Base-by-base conservation (phyloP, 2,888 invertebrate species). In the Dilophus febrilis region DNA sequence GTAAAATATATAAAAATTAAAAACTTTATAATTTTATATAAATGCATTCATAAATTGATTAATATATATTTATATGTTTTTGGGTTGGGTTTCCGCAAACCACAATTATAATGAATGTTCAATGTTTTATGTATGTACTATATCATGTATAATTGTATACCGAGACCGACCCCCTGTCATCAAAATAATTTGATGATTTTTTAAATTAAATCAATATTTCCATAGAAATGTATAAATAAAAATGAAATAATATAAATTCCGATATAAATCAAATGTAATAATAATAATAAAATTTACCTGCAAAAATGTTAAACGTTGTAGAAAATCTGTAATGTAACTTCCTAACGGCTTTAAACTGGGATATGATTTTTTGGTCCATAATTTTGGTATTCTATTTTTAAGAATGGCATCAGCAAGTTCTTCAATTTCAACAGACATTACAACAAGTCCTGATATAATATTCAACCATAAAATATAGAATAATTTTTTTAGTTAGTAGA, bases 291-390 rank as follows among this genome's bases (percentile, higher is more conserved):
- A 13, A 42, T 47, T 51, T 54, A 86, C 88, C 75, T 86, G 80
- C 39, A 92, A 62, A 59, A 91, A 91, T n/a, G 67, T 67, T 11
- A 92, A 65, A 47, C 92, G 72, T 1, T 72, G 73, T n/a, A 91
- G 59, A 50, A 94, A 77, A 57, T 94, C 92, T 46, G 71, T 72
- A 40, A 91, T 68, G 55, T 91, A 94, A 50, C 84, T 81, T 19
- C 84, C 87, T 12, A 92, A 68, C 0, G 90, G 86, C 57, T 92
- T 94, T 22, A 91, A 65, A 4, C 90, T 90, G 2, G 91, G 92
- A 60, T 94, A 94, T 8, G 91, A 91, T 53, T 77, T 74, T 49
- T 72, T 71, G 44, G 77, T 75, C 92, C 92, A 94, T 58, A 83
- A 66, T 27, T 66, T 66, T 0, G 92, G 92, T 49, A 91, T 81